Evolutionary conservation across 92 coral and sea anemone species (phyloP).

Genomic region (Siderastrea siderea): DNA sequence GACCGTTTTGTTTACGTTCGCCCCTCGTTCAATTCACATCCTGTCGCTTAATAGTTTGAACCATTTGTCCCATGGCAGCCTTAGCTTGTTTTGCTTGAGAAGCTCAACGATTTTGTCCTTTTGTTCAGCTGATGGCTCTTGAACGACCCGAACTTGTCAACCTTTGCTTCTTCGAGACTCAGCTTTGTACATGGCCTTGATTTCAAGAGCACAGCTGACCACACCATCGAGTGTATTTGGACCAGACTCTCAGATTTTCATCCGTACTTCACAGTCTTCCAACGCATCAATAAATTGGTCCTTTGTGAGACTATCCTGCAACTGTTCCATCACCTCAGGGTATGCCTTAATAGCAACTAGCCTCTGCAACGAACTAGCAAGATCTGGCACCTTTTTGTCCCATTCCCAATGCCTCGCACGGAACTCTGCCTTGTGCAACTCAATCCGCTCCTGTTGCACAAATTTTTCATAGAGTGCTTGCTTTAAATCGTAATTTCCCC

Average conservation of each 20-base stretch:
- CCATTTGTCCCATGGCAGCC: slow-evolving; percentile 21
- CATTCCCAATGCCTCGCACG: background rate
- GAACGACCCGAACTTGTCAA: background rate
- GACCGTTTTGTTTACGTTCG: slow-evolving; percentile 17
- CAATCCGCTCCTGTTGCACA: slow-evolving; percentile 1
- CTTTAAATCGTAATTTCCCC: background rate
- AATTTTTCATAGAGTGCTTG: background rate
- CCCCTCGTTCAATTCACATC: background rate
- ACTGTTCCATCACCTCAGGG: background rate
- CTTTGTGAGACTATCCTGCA: slow-evolving; percentile 31
- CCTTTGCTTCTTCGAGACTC: background rate
- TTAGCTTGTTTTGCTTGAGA: slow-evolving; percentile 21
- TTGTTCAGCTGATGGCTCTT: background rate
- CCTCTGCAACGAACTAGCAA: slow-evolving; percentile 5
- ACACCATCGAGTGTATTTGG: slow-evolving; percentile 13
- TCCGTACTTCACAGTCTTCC: background rate
- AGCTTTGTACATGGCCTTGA: slow-evolving; percentile 26
- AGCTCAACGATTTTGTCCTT: slow-evolving; percentile 9
- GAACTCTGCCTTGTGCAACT: slow-evolving; percentile 19
- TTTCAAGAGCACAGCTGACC: slow-evolving; percentile 13
- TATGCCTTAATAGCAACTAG: background rate
- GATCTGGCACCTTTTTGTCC: slow-evolving; percentile 35
- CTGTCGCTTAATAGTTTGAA: background rate
- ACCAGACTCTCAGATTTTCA: slow-evolving; percentile 26
- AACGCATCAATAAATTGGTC: slow-evolving; percentile 55